These are phyloP conservation scores for Diadegma fenestrale DNA, from an alignment of 2,888 invertebrate genomes.

Conservation along the genomic window DNA sequence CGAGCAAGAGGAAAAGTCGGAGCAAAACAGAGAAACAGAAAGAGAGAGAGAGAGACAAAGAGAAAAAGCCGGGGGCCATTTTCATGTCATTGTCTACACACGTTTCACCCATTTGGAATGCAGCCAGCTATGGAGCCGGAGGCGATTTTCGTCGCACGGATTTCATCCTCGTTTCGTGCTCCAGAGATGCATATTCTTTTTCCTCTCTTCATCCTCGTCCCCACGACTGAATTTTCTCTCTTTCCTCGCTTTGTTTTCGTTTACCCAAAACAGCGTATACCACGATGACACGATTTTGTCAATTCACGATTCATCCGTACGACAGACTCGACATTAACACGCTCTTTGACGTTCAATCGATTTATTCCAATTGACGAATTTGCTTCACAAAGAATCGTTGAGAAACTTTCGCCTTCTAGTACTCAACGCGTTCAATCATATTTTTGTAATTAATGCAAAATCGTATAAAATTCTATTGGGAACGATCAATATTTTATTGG, in stretches of 20 bases:
- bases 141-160: conserved; percentile 62
- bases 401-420: background rate
- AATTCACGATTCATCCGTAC: conserved; percentile 46
- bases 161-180: conserved; percentile 43
- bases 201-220: conserved; percentile 31
- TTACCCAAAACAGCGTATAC: background rate
- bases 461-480: background rate
- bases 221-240: conserved; percentile 17
- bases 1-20: conserved; percentile 3
- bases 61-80: conserved; percentile 6
- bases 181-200: conserved; percentile 37
- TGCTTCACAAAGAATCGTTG: background rate
- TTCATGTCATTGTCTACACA: conserved; percentile 34
- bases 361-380: conserved; percentile 1
- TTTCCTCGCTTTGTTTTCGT: conserved; percentile 33
- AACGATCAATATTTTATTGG: too few relatives aligned
- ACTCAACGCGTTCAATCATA: background rate
- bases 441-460: background rate
- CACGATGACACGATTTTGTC: conserved; percentile 27
- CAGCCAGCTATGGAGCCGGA: conserved; percentile 58
- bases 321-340: conserved; percentile 1
- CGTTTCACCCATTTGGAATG: conserved; percentile 66
- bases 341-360: background rate
- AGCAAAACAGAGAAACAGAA: background rate
- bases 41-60: conserved; percentile 22